Conservation (phyloP, 2,888 invertebrate genomes). For the Agrotis segetum region DNA sequence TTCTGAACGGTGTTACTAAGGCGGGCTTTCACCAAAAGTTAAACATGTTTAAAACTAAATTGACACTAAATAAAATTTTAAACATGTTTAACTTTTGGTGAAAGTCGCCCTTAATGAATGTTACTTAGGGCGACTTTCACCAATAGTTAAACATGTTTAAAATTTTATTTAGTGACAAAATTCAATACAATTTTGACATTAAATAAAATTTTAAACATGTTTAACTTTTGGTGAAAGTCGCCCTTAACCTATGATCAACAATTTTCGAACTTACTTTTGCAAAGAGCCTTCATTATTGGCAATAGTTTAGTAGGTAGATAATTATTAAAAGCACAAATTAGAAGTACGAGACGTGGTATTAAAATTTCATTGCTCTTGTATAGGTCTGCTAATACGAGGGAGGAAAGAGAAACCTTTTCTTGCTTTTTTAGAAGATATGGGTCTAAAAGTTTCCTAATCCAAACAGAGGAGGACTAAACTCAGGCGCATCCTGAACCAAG, state of each 20-base stretch:
- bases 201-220: too few species aligned
- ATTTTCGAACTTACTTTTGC: not conserved
- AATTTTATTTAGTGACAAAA: too few species aligned
- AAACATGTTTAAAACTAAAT: too few species aligned
- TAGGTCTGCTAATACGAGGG: not conserved
- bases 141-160: too few species aligned
- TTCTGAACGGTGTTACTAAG: constrained; percentile 29
- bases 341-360: not conserved
- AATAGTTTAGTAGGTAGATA: not conserved
- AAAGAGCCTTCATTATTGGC: not conserved
- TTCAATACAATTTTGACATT: too few species aligned
- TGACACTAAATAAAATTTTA: too few species aligned
- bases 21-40: too few species aligned
- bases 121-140: too few species aligned
- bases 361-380: not conserved
- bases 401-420: not conserved
- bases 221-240: too few species aligned
- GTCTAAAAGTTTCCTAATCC: not conserved
- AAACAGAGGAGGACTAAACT: constrained; percentile 3
- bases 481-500: constrained; percentile 5
- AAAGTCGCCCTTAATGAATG: too few species aligned
- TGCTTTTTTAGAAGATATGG: not conserved
- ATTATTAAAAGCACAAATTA: not conserved
- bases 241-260: not conserved
- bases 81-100: too few species aligned